Evolutionary conservation across 2,797 vertebrate genomes (phyloP), one percentile per base, ranked within the genome.

Genomic region (Smutsia temminckii): DNA sequence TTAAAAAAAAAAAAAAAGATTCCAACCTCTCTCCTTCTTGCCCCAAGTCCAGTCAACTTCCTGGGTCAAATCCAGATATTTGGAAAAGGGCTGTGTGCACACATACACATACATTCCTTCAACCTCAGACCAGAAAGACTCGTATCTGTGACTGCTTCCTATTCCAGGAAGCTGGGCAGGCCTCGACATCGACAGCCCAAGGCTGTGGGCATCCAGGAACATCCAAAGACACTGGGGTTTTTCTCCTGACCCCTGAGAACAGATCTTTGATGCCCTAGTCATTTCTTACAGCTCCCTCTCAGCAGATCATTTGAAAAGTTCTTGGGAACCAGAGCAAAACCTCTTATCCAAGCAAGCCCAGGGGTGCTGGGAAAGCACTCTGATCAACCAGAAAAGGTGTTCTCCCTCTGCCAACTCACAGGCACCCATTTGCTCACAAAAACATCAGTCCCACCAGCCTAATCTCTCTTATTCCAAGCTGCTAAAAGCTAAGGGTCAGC

Each of bases 261-360:
- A 80, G 34, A 89, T 84, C 37, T 79, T 37, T n/a, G 69, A 69
- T 37, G 40, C 34, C 9, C 4, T 21, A 64, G 16, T 71, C 63
- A 81, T 40, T 20, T 66, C 29, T 77, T 72, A 83, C 66, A 63
- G 14, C 51, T 68, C 59, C 78, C 18, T 85, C 55, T 72, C 71
- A 59, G 25, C 75, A 95, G 69, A 59, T 89, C 91, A 72, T 51
- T 92, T 85, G 91, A 74, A 81, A 75, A 92, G 59, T 68, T 83
- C 40, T 34, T 59, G 51, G 71, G 85, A 93, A 81, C 42, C 32
- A 25, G 86, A 92, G 89, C 87, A 61, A 94, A 97, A 81, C 49
- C 27, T 95, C 57, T 85, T 61, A 85, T 83, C 14, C 51, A 57
- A 49, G 68, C 64, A 69, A 83, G 37, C 25, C 37, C 18, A 77